Percentiles rank a stretch among this genome's conserved stretches.
Evolutionary conservation across 2,797 vertebrate genomes (phyloP).

Genomic region (Acrocephalus scirpaceus): DNA sequence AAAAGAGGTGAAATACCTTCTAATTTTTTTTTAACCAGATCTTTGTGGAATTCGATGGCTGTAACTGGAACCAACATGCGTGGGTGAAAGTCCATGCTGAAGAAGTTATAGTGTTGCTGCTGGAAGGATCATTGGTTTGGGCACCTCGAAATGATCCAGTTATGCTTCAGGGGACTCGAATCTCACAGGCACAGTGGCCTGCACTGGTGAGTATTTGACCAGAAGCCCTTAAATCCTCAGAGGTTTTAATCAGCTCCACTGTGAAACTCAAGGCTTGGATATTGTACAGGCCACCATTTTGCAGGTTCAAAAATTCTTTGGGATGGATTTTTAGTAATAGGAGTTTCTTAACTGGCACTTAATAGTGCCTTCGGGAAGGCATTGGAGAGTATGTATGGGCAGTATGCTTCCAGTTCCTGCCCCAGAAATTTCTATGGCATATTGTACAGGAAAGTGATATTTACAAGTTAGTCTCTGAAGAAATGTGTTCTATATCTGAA

Average conservation of each 20-base stretch:
- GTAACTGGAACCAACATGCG: constrained; percentile 87
- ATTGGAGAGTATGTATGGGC: background rate
- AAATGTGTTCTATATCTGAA: background rate
- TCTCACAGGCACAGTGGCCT: constrained; percentile 85
- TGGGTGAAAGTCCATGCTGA: constrained; percentile 97
- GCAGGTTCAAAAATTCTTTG: background rate
- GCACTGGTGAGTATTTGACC: constrained; percentile 87
- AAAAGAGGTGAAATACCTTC: background rate
- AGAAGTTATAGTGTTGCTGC: constrained; percentile 89
- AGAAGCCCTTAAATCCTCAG: background rate
- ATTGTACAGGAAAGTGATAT: background rate
- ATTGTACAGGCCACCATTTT: background rate
- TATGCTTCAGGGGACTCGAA: constrained; percentile 73
- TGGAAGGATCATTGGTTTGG: constrained; percentile 96
- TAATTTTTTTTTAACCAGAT: constrained; percentile 78
- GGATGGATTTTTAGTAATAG: background rate
- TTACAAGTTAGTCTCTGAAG: background rate
- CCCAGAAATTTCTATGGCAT: background rate
- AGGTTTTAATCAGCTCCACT: background rate
- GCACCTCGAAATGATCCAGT: constrained; percentile 81
- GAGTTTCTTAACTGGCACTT: background rate
- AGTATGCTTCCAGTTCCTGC: background rate
- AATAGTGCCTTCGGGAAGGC: background rate
- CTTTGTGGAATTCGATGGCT: constrained; percentile 95
- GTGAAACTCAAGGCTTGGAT: background rate